Percentiles rank a stretch among this genome's conserved stretches.
Evolutionary conservation across 2,797 vertebrate genomes (phyloP).

Genomic region (Arrhamphus sclerolepis): DNA sequence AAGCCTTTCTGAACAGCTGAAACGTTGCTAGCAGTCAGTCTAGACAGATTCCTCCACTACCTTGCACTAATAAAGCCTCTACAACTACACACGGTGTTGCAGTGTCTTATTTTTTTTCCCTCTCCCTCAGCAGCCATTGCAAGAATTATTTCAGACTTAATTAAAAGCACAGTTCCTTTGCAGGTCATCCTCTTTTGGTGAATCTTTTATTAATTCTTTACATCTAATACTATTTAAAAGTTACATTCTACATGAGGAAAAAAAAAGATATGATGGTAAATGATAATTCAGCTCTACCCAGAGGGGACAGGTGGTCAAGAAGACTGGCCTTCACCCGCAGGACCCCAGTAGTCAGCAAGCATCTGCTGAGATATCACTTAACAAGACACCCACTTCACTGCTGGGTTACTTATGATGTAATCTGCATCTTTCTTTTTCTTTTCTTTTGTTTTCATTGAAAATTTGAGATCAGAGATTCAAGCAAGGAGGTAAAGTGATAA

Average conservation of each 20-base stretch:
- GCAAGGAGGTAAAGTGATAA: too few species aligned
- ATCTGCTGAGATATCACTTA: constrained; percentile 63
- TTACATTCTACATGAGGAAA: neutral
- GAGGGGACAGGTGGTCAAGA: constrained; percentile 47
- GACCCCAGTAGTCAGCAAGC: constrained; percentile 54
- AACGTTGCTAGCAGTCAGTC: constrained; percentile 39
- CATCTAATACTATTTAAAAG: neutral
- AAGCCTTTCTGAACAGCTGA: constrained; percentile 50
- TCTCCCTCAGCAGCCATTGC: constrained; percentile 29
- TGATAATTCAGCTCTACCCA: constrained; percentile 6
- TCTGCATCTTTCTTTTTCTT: neutral
- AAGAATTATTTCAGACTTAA: constrained; percentile 33
- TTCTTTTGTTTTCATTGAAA: too few species aligned
- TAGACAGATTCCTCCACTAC: constrained; percentile 40
- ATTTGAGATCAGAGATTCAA: too few species aligned
- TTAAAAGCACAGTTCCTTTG: constrained; percentile 28
- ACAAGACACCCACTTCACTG: constrained; percentile 23
- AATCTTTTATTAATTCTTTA: neutral
- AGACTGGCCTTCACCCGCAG: constrained; percentile 45
- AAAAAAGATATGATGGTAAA: constrained; percentile 1
- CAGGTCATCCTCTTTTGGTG: neutral
- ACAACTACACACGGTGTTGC: constrained; percentile 3
- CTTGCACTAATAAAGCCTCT: constrained; percentile 21
- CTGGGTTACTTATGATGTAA: constrained; percentile 10
- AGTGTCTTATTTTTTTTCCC: constrained; percentile 22